A percentile compares a stretch with the other conserved stretches of the same genome.
Conservation (phyloP, 2,888 invertebrate species). For the Cerceris rybyensis region DNA sequence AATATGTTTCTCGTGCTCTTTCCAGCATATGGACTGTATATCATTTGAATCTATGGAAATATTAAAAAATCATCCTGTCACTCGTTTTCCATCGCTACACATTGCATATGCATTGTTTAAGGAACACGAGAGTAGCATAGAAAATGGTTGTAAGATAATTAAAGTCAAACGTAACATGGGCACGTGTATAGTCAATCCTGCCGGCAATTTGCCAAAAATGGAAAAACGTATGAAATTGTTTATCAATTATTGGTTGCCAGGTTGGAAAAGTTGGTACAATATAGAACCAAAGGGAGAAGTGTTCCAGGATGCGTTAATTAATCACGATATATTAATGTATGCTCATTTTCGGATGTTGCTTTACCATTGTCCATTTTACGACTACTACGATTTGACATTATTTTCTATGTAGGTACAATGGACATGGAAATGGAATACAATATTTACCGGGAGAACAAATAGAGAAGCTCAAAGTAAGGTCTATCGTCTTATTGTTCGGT, state of each 20-base stretch:
- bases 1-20: constrained; percentile 53
- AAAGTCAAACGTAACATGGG: constrained; percentile 83
- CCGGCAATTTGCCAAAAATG: constrained; percentile 86
- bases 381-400: not conserved
- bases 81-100: constrained; percentile 89
- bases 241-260: constrained; percentile 83
- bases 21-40: constrained; percentile 88
- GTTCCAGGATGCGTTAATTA: constrained; percentile 84
- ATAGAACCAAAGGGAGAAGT: constrained; percentile 83
- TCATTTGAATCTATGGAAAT: constrained; percentile 91
- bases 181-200: constrained; percentile 85
- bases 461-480: constrained; percentile 83
- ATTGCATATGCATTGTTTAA: constrained; percentile 86
- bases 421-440: constrained; percentile 89
- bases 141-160: constrained; percentile 84
- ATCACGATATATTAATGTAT: constrained; percentile 87
- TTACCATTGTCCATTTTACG: not conserved
- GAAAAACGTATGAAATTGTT: constrained; percentile 85
- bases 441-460: constrained; percentile 84
- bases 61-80: constrained; percentile 86
- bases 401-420: constrained; percentile 85
- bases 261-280: constrained; percentile 86
- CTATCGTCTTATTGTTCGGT: constrained; percentile 87
- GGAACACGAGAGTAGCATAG: constrained; percentile 84
- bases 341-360: constrained; percentile 68